Evolutionary conservation across 2,888 invertebrate species (phyloP), one percentile per base, ranked within the genome.

Genomic region (Agonopterix arenella): DNA sequence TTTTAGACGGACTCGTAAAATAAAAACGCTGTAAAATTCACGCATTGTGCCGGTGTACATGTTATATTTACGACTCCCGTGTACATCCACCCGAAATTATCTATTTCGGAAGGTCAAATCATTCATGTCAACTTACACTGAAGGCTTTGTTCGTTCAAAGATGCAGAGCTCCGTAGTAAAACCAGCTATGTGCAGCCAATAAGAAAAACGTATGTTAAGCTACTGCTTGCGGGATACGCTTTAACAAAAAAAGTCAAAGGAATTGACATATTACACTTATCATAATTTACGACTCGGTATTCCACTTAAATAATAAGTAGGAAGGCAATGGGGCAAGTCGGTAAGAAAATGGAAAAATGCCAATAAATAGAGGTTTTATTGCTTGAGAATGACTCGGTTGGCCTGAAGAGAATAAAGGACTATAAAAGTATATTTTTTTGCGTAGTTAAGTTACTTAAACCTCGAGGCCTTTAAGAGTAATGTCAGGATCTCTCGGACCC

Each of bases 1-100:
- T 79, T 85, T 83, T 84, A 84, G 76, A 74, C 79, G 59, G 58
- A 48, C 59, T 80, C 82, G 80, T 86, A 83, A 86, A 86, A 83
- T 81, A 76, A 83, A 77, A 84, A 73, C 65, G 74, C 62, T 74
- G 80, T 84, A 78, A 85, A 84, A 80, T 77, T 79, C 77, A 76
- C 77, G 78, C 80, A 79, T 81, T 83, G 81, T 81, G 64, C 68
- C 63, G 55, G 55, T 60, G 61, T 69, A 66, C 68, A 68, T 70
- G 71, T 68, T 76, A 48, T 49, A 49, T 53, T 50, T 52, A 49
- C 43, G 48, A 46, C 47, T 4, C 41, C 44, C 46, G 56, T 56
- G 61, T 61, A 61, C 59, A 64, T 67, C 62, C 60, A 59, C 55
- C 57, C 59, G 62, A 61, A 69, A 67, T 73, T 64, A 71, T 73